A percentile compares a stretch with the other conserved stretches of the same genome.
phyloP scores from a whole-genome alignment of 2,113 vertebrate species.

The Onychostoma macrolepis region DNA sequence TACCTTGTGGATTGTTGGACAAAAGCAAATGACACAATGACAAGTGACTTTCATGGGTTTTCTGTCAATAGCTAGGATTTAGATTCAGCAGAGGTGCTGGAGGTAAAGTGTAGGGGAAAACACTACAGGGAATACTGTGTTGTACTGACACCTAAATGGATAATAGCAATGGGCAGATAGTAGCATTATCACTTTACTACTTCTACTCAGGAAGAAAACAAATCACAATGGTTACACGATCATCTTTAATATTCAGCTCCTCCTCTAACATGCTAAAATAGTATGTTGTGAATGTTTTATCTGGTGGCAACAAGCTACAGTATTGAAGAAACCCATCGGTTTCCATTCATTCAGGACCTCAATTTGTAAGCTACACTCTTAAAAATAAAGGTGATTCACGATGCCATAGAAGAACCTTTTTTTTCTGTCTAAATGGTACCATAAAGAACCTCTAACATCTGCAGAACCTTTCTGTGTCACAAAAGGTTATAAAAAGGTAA shows the following conservation, averaged over 20 bases:
- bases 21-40: slow-evolving; percentile 38
- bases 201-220: neutral
- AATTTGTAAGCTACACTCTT: too few relatives aligned
- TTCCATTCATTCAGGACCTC: too few relatives aligned
- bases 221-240: neutral
- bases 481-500: too few relatives aligned
- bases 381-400: too few relatives aligned
- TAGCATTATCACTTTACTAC: neutral
- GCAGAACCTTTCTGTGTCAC: too few relatives aligned
- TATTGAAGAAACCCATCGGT: too few relatives aligned
- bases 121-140: neutral
- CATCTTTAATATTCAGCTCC: neutral
- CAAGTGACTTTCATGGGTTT: slow-evolving; percentile 22
- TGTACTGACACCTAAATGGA: neutral
- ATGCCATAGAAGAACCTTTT: too few relatives aligned
- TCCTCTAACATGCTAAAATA: neutral
- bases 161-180: neutral
- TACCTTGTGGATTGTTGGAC: slow-evolving; percentile 28
- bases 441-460: too few relatives aligned
- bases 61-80: slow-evolving; percentile 23
- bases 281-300: neutral
- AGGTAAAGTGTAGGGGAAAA: neutral
- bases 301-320: neutral
- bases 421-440: too few relatives aligned
- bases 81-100: slow-evolving; percentile 14